Base-by-base conservation (phyloP, 2,113 vertebrate species). In the Pyrgilauda ruficollis region DNA sequence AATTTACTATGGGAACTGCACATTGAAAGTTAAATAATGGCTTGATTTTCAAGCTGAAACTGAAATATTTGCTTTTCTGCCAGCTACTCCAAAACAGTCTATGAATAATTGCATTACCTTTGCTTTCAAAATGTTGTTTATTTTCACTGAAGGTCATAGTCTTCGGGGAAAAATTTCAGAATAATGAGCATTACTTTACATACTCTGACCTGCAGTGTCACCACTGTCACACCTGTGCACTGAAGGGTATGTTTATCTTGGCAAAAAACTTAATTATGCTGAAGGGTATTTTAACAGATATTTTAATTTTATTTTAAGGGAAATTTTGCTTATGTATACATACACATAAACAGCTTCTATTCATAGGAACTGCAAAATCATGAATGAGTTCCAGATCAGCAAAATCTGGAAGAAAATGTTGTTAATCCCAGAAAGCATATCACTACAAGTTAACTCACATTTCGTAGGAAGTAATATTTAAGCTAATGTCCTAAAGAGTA, bases 11-110 rank as follows among this genome's bases (percentile, higher is more conserved):
- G 84, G 81, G 96, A 95, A 93, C 90, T 93, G 84, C 66, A 78
- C 89, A 93, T 61, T 96, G 89, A 94, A 94, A 96, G 93, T 93
- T 97, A 97, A 97, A 97, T 97, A 96, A 95, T 97, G 89, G 70
- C 90, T 97, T 96, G 90, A 96, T 96, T 97, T 97, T 95, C 93
- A 86, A 96, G 76, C 68, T 95, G 86, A 81, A 97, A 96, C 91
- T 96, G 96, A 98, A 97, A 97, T 97, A 97, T 95, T 97, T 97
- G 75, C 86, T 96, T 97, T 93, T 87, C 95, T 95, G 89, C 67
- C 91, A 97, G 87, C n/a, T 79, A 89, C 83, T 68, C 64, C 44
- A 90, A 94, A 95, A 41, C 88, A 94, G 81, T 84, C 83, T 74
- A 55, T 97, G 95, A 98, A 97, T 96, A 97, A 98, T 97, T 93